Conservation (phyloP, 2,888 invertebrate genomes). For the Ramazzottius varieornatus region DNA sequence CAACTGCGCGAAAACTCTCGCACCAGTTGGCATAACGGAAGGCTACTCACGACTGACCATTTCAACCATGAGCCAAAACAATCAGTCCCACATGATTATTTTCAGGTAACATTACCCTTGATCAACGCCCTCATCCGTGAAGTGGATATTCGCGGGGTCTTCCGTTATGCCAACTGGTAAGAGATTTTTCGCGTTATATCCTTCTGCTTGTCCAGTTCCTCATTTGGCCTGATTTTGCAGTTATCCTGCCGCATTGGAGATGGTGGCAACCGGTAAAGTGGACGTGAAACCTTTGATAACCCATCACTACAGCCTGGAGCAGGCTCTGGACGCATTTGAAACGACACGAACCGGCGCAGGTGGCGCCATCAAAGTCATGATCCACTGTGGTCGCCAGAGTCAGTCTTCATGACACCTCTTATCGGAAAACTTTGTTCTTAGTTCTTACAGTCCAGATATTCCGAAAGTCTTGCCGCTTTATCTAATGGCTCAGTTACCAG, state of each 20-base stretch:
- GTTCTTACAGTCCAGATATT: too few relatives aligned
- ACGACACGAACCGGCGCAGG: conserved; percentile 43
- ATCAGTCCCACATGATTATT: too few relatives aligned
- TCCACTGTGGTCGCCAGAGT: conserved; percentile 32
- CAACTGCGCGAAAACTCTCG: too few relatives aligned
- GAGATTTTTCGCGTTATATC: too few relatives aligned
- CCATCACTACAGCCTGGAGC: conserved; percentile 47
- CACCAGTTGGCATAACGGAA: too few relatives aligned
- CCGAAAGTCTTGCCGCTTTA: too few relatives aligned
- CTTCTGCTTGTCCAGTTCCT: background rate
- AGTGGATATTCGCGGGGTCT: conserved; percentile 71
- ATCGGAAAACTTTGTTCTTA: too few relatives aligned
- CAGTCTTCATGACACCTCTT: too few relatives aligned
- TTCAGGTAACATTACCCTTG: conserved; percentile 54
- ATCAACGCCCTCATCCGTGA: conserved; percentile 52
- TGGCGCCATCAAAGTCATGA: conserved; percentile 60
- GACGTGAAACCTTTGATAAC: conserved; percentile 56
- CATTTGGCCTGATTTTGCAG: conserved; percentile 25
- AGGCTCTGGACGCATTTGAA: conserved; percentile 55
- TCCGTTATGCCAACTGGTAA: conserved; percentile 71
- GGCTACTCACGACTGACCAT: too few relatives aligned
- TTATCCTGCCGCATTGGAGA: conserved; percentile 46
- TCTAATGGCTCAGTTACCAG: too few relatives aligned
- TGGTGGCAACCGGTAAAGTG: conserved; percentile 47
- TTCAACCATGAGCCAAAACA: too few relatives aligned